These are phyloP conservation scores for Rhyacophila evoluta DNA, from an alignment of 2,888 invertebrate species.

Conservation along the genomic window DNA sequence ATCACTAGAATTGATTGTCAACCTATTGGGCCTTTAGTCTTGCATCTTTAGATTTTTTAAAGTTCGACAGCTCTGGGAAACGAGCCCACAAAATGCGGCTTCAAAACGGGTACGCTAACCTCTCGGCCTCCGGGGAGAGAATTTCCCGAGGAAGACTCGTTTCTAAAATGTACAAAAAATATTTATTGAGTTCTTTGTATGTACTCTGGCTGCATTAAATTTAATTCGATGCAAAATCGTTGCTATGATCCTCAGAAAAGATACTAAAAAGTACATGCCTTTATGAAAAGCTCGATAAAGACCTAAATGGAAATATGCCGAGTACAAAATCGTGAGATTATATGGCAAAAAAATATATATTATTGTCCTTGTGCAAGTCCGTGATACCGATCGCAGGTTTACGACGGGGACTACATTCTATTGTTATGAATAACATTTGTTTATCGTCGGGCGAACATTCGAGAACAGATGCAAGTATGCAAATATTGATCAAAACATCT, in stretches of 20 bases:
- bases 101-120: too few relatives aligned
- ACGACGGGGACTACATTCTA: slow-evolving; percentile 47
- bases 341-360: slow-evolving; percentile 27
- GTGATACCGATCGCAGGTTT: slow-evolving; percentile 46
- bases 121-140: too few relatives aligned
- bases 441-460: slow-evolving; percentile 35
- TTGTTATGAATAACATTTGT: slow-evolving; percentile 51
- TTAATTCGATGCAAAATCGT: not conserved
- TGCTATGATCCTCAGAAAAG: not conserved
- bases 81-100: too few relatives aligned
- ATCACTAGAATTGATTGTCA: too few relatives aligned
- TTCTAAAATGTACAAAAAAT: not conserved
- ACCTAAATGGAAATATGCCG: slow-evolving; percentile 36
- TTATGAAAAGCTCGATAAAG: slow-evolving; percentile 36
- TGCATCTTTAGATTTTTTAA: too few relatives aligned
- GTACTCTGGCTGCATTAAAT: not conserved
- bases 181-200: not conserved
- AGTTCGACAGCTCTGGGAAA: too few relatives aligned
- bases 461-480: slow-evolving; percentile 51
- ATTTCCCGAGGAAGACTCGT: not conserved
- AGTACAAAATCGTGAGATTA: slow-evolving; percentile 34
- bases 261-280: slow-evolving; percentile 20
- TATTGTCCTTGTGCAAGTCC: slow-evolving; percentile 43
- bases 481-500: slow-evolving; percentile 50
- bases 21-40: too few relatives aligned